Base-by-base conservation (phyloP, 2,888 invertebrate species). In the Platycheirus rosarum region DNA sequence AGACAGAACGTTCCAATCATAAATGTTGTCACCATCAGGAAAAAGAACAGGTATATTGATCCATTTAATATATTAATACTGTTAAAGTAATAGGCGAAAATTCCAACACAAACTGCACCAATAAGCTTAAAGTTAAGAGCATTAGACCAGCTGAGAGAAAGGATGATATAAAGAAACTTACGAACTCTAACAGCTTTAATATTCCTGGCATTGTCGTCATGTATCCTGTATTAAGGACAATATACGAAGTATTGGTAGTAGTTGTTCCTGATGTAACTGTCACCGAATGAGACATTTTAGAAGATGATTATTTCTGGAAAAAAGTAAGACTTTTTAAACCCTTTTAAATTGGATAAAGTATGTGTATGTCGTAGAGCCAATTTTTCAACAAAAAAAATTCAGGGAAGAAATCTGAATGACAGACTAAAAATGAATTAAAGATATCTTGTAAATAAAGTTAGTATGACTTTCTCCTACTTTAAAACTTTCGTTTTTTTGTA, bases 191-290 rank as follows among this genome's bases (percentile, higher is more conserved):
- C n/a, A 97, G 88, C 91, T 97, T 97, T 8, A 97, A 91, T 11
- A 97, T 89, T 3, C 97, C 97, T 0, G 96, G 94, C 88, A 94
- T 91, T 23, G 95, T 93, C 89, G 94, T 94, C 85, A 97, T 90
- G 89, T 96, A 97, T 55, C 95, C 95, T 4, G 94, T 95, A 90
- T 97, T 97, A 84, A 97, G 91, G 85, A 96, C 93, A 85, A 97
- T 92, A 7, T 95, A 93, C 8, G 95, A 94, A 16, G 96, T 95
- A 29, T 94, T 93, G 8, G 95, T 94, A 76, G 95, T 95, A 60
- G 96, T 96, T n/a, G 95, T 95, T 23, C 23, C 23, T n/a, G n/a
- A n/a, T 26, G 96, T 97, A 76, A 97, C 95, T 51, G 97, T 97
- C 86, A 97, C 95, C 35, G 95, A 93, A 91, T 97, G 97, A 85